Evolutionary conservation across 53 echinoderm and acorn worm species (phyloP).

Genomic region (Echinarachnius parma): DNA sequence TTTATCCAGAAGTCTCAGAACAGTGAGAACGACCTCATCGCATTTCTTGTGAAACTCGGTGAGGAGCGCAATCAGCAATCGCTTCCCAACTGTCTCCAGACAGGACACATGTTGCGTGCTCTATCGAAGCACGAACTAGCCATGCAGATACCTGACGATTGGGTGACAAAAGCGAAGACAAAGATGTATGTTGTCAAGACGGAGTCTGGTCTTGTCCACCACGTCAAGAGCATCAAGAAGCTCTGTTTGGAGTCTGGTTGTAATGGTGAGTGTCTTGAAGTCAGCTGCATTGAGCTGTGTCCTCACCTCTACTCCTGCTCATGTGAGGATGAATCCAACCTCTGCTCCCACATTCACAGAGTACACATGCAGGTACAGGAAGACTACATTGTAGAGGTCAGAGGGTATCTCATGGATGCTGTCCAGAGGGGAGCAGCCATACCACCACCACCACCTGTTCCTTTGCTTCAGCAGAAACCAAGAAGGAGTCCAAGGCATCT

Average conservation of each 20-base stretch:
- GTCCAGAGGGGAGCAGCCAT: neutral
- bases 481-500: conserved; percentile 28
- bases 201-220: neutral
- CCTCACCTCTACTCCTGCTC: conserved; percentile 24
- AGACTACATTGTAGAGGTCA: neutral
- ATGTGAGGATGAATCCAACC: neutral
- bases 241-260: conserved; percentile 1
- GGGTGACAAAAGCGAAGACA: conserved; percentile 4
- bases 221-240: conserved; percentile 26
- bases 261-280: neutral
- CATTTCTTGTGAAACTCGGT: conserved; percentile 11
- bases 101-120: neutral
- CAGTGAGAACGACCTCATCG: conserved; percentile 13
- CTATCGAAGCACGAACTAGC: conserved; percentile 22
- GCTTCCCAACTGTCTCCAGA: conserved; percentile 23
- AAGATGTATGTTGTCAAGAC: conserved; percentile 19
- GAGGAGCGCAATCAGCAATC: conserved; percentile 1
- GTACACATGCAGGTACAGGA: conserved; percentile 26
- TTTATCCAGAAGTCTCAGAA: neutral
- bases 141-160: conserved; percentile 7
- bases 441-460: conserved; percentile 6
- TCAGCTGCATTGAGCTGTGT: conserved; percentile 19
- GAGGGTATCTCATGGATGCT: conserved; percentile 1
- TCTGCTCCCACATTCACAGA: conserved; percentile 32
- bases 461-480: conserved; percentile 9